Percentiles rank a stretch among this genome's conserved stretches.
Conservation (phyloP, 2,797 vertebrate genomes). For the Antrozous pallidus region DNA sequence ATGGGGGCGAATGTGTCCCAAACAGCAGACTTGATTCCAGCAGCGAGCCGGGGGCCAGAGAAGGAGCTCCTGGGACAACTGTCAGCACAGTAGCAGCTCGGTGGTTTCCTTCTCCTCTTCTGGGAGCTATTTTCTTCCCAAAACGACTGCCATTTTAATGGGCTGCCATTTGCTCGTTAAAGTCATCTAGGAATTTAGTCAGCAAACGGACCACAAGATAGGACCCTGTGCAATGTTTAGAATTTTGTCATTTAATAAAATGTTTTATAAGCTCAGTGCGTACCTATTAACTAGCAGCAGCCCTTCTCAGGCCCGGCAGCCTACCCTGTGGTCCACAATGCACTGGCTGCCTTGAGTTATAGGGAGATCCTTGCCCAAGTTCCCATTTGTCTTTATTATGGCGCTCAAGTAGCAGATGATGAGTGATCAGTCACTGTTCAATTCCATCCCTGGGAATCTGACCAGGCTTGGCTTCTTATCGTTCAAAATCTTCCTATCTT, state of each 20-base stretch:
- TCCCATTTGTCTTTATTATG: slow-evolving; percentile 69
- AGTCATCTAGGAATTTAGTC: slow-evolving; percentile 73
- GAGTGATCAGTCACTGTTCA: slow-evolving; percentile 59
- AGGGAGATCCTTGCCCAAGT: slow-evolving; percentile 28
- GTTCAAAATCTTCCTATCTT: slow-evolving; percentile 48
- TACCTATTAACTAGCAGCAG: slow-evolving; percentile 65
- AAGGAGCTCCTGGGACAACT: slow-evolving; percentile 32
- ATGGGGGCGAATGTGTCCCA: background rate
- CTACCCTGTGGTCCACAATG: slow-evolving; percentile 1
- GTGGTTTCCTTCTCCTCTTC: slow-evolving; percentile 55
- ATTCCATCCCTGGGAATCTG: slow-evolving; percentile 50
- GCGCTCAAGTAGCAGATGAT: slow-evolving; percentile 48
- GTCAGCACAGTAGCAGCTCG: slow-evolving; percentile 64
- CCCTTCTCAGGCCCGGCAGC: background rate
- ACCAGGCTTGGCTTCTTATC: slow-evolving; percentile 54
- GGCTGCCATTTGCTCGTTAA: slow-evolving; percentile 71
- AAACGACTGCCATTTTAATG: slow-evolving; percentile 75
- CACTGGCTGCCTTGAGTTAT: background rate
- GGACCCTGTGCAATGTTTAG: slow-evolving; percentile 60
- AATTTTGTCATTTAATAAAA: slow-evolving; percentile 73
- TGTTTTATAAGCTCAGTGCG: slow-evolving; percentile 69
- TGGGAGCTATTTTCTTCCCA: slow-evolving; percentile 70
- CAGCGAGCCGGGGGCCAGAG: background rate
- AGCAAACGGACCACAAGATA: slow-evolving; percentile 60
- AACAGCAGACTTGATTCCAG: slow-evolving; percentile 44